These are phyloP conservation scores for Atherix ibis DNA, from an alignment of 2,888 invertebrate species.

Conservation along the genomic window DNA sequence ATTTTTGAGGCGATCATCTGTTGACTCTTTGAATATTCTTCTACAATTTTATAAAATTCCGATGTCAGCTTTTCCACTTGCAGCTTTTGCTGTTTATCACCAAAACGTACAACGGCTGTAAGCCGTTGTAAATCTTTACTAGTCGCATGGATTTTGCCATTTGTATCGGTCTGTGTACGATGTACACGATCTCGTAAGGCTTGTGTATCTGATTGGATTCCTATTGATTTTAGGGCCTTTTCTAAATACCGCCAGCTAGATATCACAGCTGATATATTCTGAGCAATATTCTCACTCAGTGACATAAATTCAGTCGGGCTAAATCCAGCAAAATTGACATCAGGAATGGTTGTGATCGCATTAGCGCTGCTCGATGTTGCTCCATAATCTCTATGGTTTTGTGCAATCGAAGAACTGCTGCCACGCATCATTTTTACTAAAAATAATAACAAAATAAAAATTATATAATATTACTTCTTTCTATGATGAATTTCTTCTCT, in stretches of 20 bases:
- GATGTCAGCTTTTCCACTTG: conserved; percentile 71
- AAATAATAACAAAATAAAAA: too few species aligned
- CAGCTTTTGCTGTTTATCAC: conserved; percentile 63
- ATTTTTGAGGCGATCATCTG: conserved; percentile 56
- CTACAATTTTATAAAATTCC: conserved; percentile 65
- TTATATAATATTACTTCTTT: too few species aligned
- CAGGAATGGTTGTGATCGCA: conserved; percentile 34
- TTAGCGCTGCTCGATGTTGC: conserved; percentile 22
- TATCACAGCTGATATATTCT: conserved; percentile 64
- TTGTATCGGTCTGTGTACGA: conserved; percentile 56
- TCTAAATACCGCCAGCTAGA: conserved; percentile 56
- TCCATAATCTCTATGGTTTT: conserved; percentile 29
- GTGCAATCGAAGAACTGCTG: too few species aligned
- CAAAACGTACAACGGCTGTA: conserved; percentile 48
- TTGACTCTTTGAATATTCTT: conserved; percentile 62
- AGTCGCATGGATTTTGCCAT: conserved; percentile 55
- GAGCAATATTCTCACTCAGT: conserved; percentile 64
- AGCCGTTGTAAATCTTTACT: conserved; percentile 57
- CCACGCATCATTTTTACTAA: too few species aligned
- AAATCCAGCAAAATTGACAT: conserved; percentile 53
- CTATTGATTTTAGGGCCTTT: conserved; percentile 56
- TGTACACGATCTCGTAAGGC: conserved; percentile 50
- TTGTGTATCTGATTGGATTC: conserved; percentile 57
- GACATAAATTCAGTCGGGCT: conserved; percentile 62
- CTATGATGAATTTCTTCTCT: too few species aligned